phyloP scores from a whole-genome alignment of 2,888 invertebrate species.

The Dysmachus trigonus region DNA sequence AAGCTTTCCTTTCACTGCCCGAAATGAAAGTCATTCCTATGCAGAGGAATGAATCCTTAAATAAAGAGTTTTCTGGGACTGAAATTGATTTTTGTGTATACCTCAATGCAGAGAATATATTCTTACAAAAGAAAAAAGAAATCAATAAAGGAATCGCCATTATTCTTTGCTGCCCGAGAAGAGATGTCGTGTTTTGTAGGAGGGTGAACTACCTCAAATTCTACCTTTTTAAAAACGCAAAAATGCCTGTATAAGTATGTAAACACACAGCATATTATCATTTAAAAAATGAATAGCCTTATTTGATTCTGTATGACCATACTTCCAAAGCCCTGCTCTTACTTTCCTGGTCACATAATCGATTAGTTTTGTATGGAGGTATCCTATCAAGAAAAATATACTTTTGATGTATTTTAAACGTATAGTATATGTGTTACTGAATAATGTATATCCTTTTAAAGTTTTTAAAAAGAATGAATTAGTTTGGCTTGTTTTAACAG shows the following conservation, averaged over 20 bases:
- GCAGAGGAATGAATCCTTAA: neutral
- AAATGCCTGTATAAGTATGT: neutral
- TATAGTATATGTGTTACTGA: neutral
- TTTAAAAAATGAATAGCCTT: neutral
- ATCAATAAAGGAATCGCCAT: neutral
- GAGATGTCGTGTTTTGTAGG: neutral
- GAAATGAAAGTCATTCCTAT: neutral
- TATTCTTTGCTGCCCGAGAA: neutral
- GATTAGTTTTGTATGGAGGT: too few relatives aligned
- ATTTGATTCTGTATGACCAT: neutral
- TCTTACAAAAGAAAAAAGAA: neutral
- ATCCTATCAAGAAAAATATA: too few relatives aligned
- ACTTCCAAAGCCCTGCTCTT: neutral
- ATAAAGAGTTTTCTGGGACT: neutral
- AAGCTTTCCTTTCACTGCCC: neutral
- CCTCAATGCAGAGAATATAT: neutral
- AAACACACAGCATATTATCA: neutral
- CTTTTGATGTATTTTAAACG: too few relatives aligned
- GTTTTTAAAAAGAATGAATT: too few relatives aligned
- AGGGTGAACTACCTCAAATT: neutral
- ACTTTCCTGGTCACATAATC: too few relatives aligned
- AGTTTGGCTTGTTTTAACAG: too few relatives aligned
- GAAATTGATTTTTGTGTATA: neutral
- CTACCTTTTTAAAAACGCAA: neutral
- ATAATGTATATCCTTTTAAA: too few relatives aligned